A percentile compares a stretch with the other conserved stretches of the same genome.
Conservation (phyloP, 2,113 vertebrate species). For the Hypomesus transpacificus region DNA sequence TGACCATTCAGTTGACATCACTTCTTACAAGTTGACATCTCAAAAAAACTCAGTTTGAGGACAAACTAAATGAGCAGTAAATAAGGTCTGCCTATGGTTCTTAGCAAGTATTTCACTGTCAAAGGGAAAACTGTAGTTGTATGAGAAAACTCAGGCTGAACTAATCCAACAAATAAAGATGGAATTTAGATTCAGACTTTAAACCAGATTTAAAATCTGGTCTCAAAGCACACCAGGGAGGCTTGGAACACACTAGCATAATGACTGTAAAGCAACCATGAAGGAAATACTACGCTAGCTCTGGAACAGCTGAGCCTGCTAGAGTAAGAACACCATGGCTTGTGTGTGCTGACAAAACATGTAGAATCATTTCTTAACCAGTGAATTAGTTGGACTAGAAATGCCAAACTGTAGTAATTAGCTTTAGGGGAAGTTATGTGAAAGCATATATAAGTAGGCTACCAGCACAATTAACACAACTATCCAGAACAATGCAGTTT, state of each 20-base stretch:
- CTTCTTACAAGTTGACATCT: conserved; percentile 42
- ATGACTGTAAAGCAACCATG: conserved; percentile 62
- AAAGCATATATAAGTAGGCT: too few species aligned
- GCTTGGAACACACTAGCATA: conserved; percentile 52
- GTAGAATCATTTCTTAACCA: neutral
- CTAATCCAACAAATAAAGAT: conserved; percentile 66
- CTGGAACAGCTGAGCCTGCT: conserved; percentile 55
- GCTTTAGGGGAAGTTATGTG: too few species aligned
- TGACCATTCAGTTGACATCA: conserved; percentile 49
- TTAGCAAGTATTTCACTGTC: conserved; percentile 47
- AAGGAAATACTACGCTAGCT: conserved; percentile 57
- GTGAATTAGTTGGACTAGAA: too few species aligned
- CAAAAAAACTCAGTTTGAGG: conserved; percentile 35
- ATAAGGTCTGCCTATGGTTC: conserved; percentile 46
- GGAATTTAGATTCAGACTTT: conserved; percentile 53
- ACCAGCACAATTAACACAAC: neutral
- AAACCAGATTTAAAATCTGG: conserved; percentile 57
- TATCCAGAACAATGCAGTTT: neutral
- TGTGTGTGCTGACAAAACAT: neutral
- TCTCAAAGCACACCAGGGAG: conserved; percentile 54
- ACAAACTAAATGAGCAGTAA: conserved; percentile 61
- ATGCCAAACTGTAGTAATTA: too few species aligned
- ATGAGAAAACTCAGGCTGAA: conserved; percentile 62
- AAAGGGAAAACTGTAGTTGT: conserved; percentile 48
- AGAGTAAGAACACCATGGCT: neutral